Conservation (phyloP, 2,888 invertebrate species). For the Campaea margaritaria region DNA sequence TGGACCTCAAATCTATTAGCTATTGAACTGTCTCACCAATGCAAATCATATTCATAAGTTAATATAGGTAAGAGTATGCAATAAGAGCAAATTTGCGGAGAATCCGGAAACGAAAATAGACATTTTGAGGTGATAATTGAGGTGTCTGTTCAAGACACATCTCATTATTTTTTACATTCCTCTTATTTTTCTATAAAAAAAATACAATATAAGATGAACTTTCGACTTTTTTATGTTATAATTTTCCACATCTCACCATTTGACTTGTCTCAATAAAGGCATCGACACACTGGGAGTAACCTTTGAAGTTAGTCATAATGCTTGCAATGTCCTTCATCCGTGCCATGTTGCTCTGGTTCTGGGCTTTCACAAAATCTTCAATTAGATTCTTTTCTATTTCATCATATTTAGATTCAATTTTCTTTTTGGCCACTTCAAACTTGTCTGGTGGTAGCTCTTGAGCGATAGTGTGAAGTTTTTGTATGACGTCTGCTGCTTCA, state of each 20-base stretch:
- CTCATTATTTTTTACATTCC: too few species aligned
- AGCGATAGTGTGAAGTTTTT: constrained; percentile 97
- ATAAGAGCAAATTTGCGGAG: too few species aligned
- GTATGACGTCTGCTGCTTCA: constrained; percentile 98
- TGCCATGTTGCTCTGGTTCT: constrained; percentile 92
- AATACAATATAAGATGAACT: too few species aligned
- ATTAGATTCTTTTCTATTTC: constrained; percentile 95
- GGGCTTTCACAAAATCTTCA: constrained; percentile 96
- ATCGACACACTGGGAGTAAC: constrained; percentile 98
- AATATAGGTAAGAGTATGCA: too few species aligned
- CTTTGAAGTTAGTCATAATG: constrained; percentile 97
- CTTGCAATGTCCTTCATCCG: constrained; percentile 97
- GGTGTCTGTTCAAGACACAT: too few species aligned
- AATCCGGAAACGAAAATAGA: too few species aligned
- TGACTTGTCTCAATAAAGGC: constrained; percentile 99
- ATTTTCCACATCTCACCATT: constrained; percentile 88
- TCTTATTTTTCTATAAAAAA: too few species aligned
- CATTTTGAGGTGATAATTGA: too few species aligned
- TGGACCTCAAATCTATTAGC: too few species aligned
- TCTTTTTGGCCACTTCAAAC: constrained; percentile 93
- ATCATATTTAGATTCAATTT: constrained; percentile 95
- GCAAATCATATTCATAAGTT: too few species aligned
- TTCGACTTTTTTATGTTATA: too few species aligned
- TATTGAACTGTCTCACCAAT: too few species aligned
- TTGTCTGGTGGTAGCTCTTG: constrained; percentile 96